Evolutionary conservation across 2,113 vertebrate species (phyloP).

Genomic region (Spermophilus dauricus): DNA sequence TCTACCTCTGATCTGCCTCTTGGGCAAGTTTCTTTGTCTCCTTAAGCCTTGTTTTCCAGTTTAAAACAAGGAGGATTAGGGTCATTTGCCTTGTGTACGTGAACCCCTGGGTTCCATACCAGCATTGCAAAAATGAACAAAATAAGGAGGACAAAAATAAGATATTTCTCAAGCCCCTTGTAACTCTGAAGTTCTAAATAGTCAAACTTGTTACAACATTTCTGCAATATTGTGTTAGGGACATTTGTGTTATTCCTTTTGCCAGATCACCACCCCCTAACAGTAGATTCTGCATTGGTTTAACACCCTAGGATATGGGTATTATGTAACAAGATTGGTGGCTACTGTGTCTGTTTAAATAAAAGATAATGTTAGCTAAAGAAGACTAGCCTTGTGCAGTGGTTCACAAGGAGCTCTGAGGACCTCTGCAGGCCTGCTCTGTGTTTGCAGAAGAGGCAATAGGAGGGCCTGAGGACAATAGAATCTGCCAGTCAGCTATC

Average conservation of each 20-base stretch:
- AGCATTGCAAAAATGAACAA: not conserved
- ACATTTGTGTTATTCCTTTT: slow-evolving; percentile 20
- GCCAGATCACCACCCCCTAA: not conserved
- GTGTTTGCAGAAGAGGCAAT: slow-evolving; percentile 25
- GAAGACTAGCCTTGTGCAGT: not conserved
- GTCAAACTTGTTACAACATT: slow-evolving; percentile 48
- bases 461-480: not conserved
- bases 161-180: not conserved
- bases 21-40: slow-evolving; percentile 45
- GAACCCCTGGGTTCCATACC: not conserved
- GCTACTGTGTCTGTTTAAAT: slow-evolving; percentile 83
- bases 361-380: slow-evolving; percentile 74
- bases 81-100: not conserved
- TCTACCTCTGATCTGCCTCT: slow-evolving; percentile 30
- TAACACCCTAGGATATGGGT: slow-evolving; percentile 60
- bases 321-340: slow-evolving; percentile 79
- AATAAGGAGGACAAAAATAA: not conserved
- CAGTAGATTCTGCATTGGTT: slow-evolving; percentile 51
- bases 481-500: not conserved
- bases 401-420: slow-evolving; percentile 71
- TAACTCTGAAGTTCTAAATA: slow-evolving; percentile 20
- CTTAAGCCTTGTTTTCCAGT: not conserved
- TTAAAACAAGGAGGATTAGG: slow-evolving; percentile 20
- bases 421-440: slow-evolving; percentile 78
- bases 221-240: slow-evolving; percentile 40